These are phyloP conservation scores for Nemopilema nomurai DNA, from an alignment of 30 jellyfish, hydroid and myxozoan genomes.

Conservation along the genomic window DNA sequence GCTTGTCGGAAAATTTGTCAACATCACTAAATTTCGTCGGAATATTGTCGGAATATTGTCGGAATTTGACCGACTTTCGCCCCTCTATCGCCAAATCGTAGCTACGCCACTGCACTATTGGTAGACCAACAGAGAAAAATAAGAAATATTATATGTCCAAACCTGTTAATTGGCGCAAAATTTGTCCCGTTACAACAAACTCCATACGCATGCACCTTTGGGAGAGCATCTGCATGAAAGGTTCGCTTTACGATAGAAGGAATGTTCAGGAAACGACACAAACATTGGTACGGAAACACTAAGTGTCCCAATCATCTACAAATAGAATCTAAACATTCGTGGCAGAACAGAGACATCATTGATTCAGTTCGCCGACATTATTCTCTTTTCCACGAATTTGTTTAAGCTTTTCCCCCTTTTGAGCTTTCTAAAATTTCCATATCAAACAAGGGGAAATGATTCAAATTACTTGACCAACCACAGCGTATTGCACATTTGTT, in stretches of 20 bases:
- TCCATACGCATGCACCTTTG: no score
- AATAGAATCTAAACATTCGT: not conserved
- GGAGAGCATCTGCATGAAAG: no score
- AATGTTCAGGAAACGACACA: not conserved
- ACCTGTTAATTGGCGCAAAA: no score
- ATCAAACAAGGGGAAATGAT: not conserved
- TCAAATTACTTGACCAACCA: not conserved
- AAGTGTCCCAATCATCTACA: not conserved
- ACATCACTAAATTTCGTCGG: no score
- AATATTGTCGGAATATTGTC: no score
- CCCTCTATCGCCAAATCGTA: no score
- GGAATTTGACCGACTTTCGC: no score
- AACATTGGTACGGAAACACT: not conserved
- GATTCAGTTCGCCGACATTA: not conserved
- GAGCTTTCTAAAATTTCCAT: not conserved
- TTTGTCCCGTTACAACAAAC: no score
- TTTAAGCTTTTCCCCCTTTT: not conserved
- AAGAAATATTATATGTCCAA: no score
- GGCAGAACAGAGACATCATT: not conserved
- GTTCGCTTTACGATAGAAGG: not conserved
- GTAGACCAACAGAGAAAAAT: no score
- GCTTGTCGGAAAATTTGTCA: no score
- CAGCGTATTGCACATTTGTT: not conserved
- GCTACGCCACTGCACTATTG: no score
- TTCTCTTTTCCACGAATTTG: not conserved